Evolutionary conservation across 2,797 vertebrate genomes (phyloP).

Genomic region (Avahi laniger): DNA sequence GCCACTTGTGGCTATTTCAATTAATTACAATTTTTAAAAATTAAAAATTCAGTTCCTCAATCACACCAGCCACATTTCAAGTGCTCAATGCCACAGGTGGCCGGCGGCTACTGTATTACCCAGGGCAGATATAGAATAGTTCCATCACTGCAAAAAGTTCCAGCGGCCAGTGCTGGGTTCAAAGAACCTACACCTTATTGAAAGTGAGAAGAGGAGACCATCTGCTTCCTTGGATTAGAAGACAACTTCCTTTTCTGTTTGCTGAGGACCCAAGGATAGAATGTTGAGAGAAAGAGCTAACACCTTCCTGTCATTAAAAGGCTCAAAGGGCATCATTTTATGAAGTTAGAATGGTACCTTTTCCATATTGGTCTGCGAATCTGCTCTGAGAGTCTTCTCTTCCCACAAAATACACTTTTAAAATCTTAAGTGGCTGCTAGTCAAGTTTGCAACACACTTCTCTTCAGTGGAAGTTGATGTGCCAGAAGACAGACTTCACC

Average conservation of each 20-base stretch:
- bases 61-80: neutral
- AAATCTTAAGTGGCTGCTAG: neutral
- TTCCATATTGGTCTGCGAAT: neutral
- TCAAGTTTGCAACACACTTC: neutral
- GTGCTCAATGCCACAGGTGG: neutral
- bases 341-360: neutral
- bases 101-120: neutral
- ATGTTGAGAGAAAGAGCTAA: neutral
- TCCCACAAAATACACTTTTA: neutral
- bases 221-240: slow-evolving; percentile 3
- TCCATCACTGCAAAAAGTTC: neutral
- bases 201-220: neutral
- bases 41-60: neutral
- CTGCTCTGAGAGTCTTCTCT: neutral
- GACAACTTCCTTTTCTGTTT: neutral
- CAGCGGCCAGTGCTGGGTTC: neutral
- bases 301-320: slow-evolving; percentile 50
- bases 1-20: neutral
- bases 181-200: neutral
- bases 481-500: neutral
- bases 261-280: neutral
- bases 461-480: neutral
- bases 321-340: slow-evolving; percentile 44
- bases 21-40: neutral
- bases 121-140: neutral